phyloP scores from a whole-genome alignment of 2,797 vertebrate species.

The Sus cebifrons region DNA sequence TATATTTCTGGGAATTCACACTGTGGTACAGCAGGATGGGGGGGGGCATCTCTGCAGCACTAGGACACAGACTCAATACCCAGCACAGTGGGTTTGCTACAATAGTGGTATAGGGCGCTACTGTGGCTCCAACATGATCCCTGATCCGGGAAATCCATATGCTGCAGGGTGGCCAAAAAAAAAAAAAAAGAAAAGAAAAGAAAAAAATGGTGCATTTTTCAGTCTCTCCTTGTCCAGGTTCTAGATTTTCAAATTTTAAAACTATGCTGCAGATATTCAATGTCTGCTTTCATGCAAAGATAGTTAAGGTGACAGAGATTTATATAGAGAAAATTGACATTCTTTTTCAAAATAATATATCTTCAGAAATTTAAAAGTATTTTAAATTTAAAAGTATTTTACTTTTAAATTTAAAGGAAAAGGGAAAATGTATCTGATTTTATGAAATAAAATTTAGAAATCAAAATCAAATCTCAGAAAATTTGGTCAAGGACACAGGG shows the following conservation, averaged over 20 bases:
- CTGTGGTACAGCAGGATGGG: too few relatives aligned
- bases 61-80: too few relatives aligned
- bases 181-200: too few relatives aligned
- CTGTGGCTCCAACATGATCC: too few relatives aligned
- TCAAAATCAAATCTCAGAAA: neutral
- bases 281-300: neutral
- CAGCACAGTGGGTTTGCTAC: too few relatives aligned
- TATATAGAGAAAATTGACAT: neutral
- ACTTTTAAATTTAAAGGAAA: neutral
- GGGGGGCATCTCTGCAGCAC: too few relatives aligned
- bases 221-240: neutral
- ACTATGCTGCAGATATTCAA: neutral
- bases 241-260: neutral
- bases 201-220: too few relatives aligned
- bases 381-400: neutral
- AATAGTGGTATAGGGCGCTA: too few relatives aligned
- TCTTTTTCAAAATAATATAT: neutral
- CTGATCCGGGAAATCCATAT: too few relatives aligned
- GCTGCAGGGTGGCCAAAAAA: too few relatives aligned
- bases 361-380: neutral
- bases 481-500: neutral
- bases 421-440: neutral
- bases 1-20: neutral
- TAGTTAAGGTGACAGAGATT: neutral
- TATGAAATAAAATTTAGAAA: neutral